A percentile compares a stretch with the other conserved stretches of the same genome.
phyloP scores from a whole-genome alignment of 2,888 invertebrate species.

The Athalia rosae region DNA sequence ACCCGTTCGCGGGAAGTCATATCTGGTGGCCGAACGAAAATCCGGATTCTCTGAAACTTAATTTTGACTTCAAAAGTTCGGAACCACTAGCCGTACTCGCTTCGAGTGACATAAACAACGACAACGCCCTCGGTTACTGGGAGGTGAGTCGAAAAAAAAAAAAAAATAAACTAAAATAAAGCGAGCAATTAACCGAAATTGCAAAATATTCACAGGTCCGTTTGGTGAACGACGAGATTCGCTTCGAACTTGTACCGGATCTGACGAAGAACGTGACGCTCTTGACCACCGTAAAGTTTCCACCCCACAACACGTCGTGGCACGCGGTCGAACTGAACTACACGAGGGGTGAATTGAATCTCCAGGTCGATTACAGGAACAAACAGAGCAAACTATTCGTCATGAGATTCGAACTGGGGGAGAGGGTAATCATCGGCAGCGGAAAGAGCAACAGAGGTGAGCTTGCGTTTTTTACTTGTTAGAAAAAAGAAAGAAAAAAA shows the following conservation, averaged over 20 bases:
- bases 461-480: too few species aligned
- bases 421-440: slow-evolving; percentile 86
- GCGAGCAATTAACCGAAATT: background rate
- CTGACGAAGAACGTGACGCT: slow-evolving; percentile 85
- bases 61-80: slow-evolving; percentile 91
- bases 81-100: slow-evolving; percentile 89
- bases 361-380: slow-evolving; percentile 85
- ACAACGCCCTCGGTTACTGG: slow-evolving; percentile 88
- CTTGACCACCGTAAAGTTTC: slow-evolving; percentile 87
- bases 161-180: background rate
- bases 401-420: slow-evolving; percentile 81
- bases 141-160: slow-evolving; percentile 78
- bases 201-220: slow-evolving; percentile 77
- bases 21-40: slow-evolving; percentile 91
- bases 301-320: slow-evolving; percentile 85
- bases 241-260: slow-evolving; percentile 87
- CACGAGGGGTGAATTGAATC: slow-evolving; percentile 82
- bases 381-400: slow-evolving; percentile 82
- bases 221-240: slow-evolving; percentile 88
- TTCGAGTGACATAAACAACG: slow-evolving; percentile 86
- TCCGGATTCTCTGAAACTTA: slow-evolving; percentile 83
- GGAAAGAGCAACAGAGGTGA: slow-evolving; percentile 79
- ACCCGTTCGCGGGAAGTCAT: slow-evolving; percentile 92
- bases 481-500: background rate
- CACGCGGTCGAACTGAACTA: slow-evolving; percentile 88